Conservation (phyloP, 2,113 vertebrate species). For the Burhinus oedicnemus region DNA sequence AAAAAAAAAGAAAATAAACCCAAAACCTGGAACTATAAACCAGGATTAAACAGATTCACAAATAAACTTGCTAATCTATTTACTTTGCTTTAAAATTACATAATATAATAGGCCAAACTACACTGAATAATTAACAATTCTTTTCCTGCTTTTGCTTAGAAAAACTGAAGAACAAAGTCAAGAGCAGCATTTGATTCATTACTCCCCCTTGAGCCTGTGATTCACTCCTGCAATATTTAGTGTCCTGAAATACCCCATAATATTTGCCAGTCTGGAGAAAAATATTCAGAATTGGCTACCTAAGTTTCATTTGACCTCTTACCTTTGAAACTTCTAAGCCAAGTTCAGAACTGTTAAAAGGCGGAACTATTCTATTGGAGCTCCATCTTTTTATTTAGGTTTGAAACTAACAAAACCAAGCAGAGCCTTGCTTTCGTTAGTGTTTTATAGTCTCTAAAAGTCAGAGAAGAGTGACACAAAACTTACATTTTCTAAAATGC, state of each 20-base stretch:
- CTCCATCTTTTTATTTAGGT: background rate
- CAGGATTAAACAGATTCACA: constrained; percentile 7
- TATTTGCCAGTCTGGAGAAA: background rate
- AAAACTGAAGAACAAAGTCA: background rate
- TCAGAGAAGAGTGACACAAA: background rate
- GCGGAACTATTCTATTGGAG: background rate
- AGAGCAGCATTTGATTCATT: background rate
- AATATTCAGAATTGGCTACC: background rate
- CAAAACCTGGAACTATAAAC: background rate
- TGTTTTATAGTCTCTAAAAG: background rate
- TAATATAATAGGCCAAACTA: constrained; percentile 4
- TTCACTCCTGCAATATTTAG: background rate
- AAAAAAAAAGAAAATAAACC: too few species aligned
- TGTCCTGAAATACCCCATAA: background rate
- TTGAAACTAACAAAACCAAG: background rate
- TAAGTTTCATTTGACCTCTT: background rate
- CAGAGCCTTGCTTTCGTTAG: background rate
- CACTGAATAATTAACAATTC: background rate
- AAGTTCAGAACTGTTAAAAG: background rate
- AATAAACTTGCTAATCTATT: constrained; percentile 35
- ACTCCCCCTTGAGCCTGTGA: background rate
- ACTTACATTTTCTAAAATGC: background rate
- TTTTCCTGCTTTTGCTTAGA: background rate
- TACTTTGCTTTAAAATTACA: constrained; percentile 46
- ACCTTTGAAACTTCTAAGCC: background rate